Percentiles rank a stretch among this genome's conserved stretches.
Evolutionary conservation across 1,140 invertebrate species (phyloP).

Genomic region (Magallana gigas): DNA sequence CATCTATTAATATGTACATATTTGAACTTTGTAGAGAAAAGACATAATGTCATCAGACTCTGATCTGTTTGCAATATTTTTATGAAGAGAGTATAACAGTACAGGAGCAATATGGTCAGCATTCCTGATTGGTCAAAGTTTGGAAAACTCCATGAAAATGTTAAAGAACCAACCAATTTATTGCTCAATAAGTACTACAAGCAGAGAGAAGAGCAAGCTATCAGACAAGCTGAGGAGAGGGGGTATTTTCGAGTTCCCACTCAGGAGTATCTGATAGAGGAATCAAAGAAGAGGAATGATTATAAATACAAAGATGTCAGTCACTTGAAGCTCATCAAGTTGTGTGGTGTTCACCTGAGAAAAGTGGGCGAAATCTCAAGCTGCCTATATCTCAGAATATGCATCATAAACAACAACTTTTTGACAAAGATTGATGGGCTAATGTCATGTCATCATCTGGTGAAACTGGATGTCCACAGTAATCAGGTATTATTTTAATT

Average conservation of each 20-base stretch:
- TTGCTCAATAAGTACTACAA: constrained; percentile 71
- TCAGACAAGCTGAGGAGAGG: constrained; percentile 69
- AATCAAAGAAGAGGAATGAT: constrained; percentile 48
- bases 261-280: constrained; percentile 62
- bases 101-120: constrained; percentile 71
- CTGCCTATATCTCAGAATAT: constrained; percentile 73
- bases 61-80: background rate
- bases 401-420: constrained; percentile 76
- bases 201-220: constrained; percentile 69
- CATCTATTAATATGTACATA: background rate
- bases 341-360: constrained; percentile 69
- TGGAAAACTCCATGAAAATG: constrained; percentile 59
- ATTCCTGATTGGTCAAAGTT: constrained; percentile 77
- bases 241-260: constrained; percentile 72
- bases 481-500: constrained; percentile 72
- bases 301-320: constrained; percentile 54
- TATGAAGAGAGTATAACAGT: background rate
- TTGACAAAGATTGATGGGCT: constrained; percentile 75
- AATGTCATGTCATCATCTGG: constrained; percentile 70
- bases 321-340: constrained; percentile 61
- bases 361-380: constrained; percentile 72
- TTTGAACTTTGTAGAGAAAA: no score
- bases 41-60: no score
- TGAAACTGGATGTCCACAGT: constrained; percentile 77
- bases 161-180: constrained; percentile 58